Evolutionary conservation across 1,140 invertebrate species (phyloP).

Genomic region (Diploscapter pachys): DNA sequence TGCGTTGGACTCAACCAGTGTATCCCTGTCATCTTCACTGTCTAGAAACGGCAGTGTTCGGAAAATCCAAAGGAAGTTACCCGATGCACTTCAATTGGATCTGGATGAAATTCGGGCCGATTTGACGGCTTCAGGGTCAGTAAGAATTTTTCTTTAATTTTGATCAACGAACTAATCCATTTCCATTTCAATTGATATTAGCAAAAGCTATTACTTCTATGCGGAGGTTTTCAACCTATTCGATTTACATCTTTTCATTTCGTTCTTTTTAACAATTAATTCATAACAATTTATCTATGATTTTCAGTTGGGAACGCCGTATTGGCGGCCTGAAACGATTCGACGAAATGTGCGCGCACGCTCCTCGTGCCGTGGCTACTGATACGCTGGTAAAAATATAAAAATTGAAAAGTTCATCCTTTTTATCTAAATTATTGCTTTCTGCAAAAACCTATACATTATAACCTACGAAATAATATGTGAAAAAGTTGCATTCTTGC

Average conservation of each 20-base stretch:
- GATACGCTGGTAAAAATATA: conserved; percentile 15
- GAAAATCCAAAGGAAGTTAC: conserved; percentile 30
- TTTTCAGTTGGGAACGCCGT: conserved; percentile 27
- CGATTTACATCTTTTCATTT: too few relatives aligned
- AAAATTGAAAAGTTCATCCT: too few relatives aligned
- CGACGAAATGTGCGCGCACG: conserved; percentile 23
- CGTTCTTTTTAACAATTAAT: too few relatives aligned
- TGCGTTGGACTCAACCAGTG: conserved; percentile 21
- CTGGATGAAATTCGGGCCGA: conserved; percentile 31
- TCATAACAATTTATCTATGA: neutral
- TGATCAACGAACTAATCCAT: too few relatives aligned
- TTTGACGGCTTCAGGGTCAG: conserved; percentile 19
- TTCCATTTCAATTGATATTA: too few relatives aligned
- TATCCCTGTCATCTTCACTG: conserved; percentile 18
- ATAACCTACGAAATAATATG: too few relatives aligned
- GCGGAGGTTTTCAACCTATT: too few relatives aligned
- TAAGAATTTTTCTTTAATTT: neutral
- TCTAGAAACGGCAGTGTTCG: conserved; percentile 26
- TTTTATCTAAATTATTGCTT: too few relatives aligned
- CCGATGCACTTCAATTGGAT: conserved; percentile 29
- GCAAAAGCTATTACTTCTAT: too few relatives aligned
- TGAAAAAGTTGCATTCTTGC: too few relatives aligned
- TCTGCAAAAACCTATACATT: too few relatives aligned
- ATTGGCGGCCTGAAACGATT: conserved; percentile 27
- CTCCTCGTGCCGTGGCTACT: conserved; percentile 20